Conservation (phyloP, 2,113 vertebrate genomes). For the Heliornis fulica region DNA sequence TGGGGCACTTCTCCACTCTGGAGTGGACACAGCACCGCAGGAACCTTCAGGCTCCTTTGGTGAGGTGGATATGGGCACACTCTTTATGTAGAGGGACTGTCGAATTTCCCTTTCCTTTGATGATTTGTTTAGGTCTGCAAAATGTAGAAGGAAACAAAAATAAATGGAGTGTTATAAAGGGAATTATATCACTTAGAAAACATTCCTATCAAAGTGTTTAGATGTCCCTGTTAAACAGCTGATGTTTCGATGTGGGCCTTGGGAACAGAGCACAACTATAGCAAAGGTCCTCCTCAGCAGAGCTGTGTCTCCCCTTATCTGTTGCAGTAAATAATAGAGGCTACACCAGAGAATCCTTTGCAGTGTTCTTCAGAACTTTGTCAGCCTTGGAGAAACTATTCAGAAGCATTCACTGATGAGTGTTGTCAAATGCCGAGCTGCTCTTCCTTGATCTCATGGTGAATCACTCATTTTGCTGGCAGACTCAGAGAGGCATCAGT, state of each 20-base stretch:
- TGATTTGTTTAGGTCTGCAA: background rate
- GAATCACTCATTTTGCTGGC: background rate
- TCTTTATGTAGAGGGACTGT: fast-evolving
- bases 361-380: background rate
- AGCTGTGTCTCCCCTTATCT: background rate
- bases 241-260: background rate
- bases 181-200: background rate
- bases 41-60: background rate
- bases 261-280: background rate
- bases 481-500: background rate
- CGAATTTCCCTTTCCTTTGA: background rate
- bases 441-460: background rate
- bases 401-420: background rate
- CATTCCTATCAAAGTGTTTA: background rate
- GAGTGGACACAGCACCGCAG: fast-evolving
- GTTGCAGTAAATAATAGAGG: background rate
- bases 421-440: background rate
- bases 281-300: background rate
- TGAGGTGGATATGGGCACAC: fast-evolving
- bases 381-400: background rate
- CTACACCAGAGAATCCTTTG: background rate
- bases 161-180: background rate
- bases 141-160: background rate
- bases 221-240: background rate
- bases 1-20: background rate